Percentiles rank a stretch among this genome's conserved stretches.
Conservation (phyloP, 2,113 vertebrate species). For the Clarias magur region DNA sequence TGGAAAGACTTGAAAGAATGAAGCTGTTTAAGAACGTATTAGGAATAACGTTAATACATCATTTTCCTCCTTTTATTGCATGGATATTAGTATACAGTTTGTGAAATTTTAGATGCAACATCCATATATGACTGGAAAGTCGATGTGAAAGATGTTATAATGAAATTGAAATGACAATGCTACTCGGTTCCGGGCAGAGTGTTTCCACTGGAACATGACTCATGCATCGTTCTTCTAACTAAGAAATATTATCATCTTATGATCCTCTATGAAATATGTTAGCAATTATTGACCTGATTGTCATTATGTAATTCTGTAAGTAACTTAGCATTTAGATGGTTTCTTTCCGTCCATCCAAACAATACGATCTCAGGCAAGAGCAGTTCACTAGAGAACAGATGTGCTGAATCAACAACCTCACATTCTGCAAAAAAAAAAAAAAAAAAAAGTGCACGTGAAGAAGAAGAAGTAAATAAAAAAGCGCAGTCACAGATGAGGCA, state of each 20-base stretch:
- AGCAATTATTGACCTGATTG: not conserved
- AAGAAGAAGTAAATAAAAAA: not conserved
- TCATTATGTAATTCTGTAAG: not conserved
- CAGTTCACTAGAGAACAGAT: not conserved
- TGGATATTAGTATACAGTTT: not conserved
- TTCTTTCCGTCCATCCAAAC: not conserved
- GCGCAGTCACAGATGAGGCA: not conserved
- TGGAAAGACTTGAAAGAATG: not conserved
- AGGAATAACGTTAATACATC: not conserved
- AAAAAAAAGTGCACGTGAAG: too few species aligned
- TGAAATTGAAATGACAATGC: not conserved
- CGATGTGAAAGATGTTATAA: slow-evolving; percentile 18
- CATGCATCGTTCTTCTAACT: not conserved
- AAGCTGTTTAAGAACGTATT: not conserved
- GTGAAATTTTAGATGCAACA: not conserved
- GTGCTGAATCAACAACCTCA: not conserved
- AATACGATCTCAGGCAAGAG: not conserved
- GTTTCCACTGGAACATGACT: slow-evolving; percentile 23
- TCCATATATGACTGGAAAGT: not conserved
- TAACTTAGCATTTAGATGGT: not conserved
- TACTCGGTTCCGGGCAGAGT: not conserved
- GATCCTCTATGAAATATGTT: not conserved
- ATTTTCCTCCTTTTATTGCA: not conserved
- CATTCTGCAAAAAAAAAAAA: too few species aligned
- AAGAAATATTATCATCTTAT: slow-evolving; percentile 3